phyloP scores from a whole-genome alignment of 2,797 vertebrate genomes.

The Lindbergichthys nudifrons region DNA sequence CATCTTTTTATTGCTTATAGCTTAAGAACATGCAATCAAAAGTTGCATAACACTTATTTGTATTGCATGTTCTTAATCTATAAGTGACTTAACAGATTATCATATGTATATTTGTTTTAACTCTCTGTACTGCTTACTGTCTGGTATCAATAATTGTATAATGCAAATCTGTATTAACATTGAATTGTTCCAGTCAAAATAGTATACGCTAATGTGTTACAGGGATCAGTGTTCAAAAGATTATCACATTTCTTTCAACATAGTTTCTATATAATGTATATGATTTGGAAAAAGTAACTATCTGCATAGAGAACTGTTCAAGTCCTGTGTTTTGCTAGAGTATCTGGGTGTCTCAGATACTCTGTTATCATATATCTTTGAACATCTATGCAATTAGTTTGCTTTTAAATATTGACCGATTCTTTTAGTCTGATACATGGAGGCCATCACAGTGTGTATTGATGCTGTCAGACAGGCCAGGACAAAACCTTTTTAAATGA shows the following conservation, averaged over 20 bases:
- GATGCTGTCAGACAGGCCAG: slow-evolving; percentile 51
- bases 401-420: slow-evolving; percentile 49
- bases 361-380: slow-evolving; percentile 18
- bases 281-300: slow-evolving; percentile 5
- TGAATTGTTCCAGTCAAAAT: background rate
- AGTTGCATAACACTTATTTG: too few relatives aligned
- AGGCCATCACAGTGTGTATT: slow-evolving; percentile 43
- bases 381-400: slow-evolving; percentile 25
- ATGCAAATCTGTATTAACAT: slow-evolving; percentile 23
- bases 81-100: too few relatives aligned
- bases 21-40: too few relatives aligned
- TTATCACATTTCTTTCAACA: background rate
- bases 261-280: background rate
- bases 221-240: background rate
- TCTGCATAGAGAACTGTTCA: slow-evolving; percentile 14
- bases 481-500: slow-evolving; percentile 63
- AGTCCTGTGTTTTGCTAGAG: background rate
- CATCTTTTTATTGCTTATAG: too few relatives aligned
- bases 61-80: too few relatives aligned
- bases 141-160: background rate
- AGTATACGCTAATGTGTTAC: background rate
- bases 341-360: background rate
- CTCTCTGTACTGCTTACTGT: slow-evolving; percentile 24
- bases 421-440: slow-evolving; percentile 56
- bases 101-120: background rate